Evolutionary conservation across 2,888 invertebrate species (phyloP).

Genomic region (Ochropleura plecta): DNA sequence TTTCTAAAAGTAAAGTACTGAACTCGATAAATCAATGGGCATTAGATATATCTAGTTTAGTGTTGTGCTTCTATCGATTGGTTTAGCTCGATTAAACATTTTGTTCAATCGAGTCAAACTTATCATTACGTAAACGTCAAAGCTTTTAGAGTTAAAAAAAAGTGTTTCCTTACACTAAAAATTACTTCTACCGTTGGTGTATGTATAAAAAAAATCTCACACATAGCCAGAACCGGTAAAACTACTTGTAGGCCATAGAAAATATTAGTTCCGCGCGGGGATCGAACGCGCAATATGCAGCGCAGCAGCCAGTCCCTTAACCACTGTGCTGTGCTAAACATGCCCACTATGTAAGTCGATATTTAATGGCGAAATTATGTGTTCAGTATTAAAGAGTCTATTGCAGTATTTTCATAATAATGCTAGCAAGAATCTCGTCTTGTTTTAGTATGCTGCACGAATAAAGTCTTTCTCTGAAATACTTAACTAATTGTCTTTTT

Average conservation of each 20-base stretch:
- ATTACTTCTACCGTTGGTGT: no score
- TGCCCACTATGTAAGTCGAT: not conserved
- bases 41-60: conserved; percentile 78
- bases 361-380: not conserved
- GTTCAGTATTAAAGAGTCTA: not conserved
- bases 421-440: conserved; percentile 9
- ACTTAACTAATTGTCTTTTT: conserved; percentile 25
- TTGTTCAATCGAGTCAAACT: not conserved
- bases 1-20: conserved; percentile 80
- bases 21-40: conserved; percentile 86
- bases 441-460: conserved; percentile 26
- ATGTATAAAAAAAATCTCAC: no score
- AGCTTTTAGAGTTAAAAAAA: not conserved
- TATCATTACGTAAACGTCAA: not conserved
- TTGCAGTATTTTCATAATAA: not conserved
- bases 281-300: no score
- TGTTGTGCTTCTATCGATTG: conserved; percentile 44
- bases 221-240: no score
- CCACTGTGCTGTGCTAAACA: no score
- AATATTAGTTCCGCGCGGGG: no score
- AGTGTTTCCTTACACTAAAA: no score
- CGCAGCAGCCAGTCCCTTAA: no score
- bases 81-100: conserved; percentile 14
- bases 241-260: no score
- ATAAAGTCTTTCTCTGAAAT: not conserved